Conservation (phyloP, 2,888 invertebrate genomes). For the Epinotia brunnichana region DNA sequence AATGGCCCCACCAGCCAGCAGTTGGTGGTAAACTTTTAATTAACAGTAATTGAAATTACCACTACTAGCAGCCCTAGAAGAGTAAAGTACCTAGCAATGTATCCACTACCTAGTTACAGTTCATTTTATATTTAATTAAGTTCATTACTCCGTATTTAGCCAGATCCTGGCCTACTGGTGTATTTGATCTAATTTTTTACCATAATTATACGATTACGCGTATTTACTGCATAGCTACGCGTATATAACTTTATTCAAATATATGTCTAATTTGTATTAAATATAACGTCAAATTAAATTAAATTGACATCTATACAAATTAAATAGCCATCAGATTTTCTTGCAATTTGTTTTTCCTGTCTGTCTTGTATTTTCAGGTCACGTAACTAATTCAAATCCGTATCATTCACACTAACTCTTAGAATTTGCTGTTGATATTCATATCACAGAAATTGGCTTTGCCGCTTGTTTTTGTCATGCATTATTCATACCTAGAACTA, state of each 20-base stretch:
- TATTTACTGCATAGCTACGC: neutral
- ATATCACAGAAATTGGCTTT: conserved; percentile 24
- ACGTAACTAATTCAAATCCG: conserved; percentile 12
- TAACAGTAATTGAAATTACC: conserved; percentile 15
- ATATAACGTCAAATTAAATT: neutral
- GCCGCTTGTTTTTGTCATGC: conserved; percentile 20
- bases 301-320: neutral
- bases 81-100: conserved; percentile 12
- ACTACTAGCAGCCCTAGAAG: conserved; percentile 4
- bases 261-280: neutral
- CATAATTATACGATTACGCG: conserved; percentile 28
- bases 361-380: conserved; percentile 7
- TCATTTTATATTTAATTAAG: conserved; percentile 33
- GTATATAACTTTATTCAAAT: conserved; percentile 10
- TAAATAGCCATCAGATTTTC: neutral
- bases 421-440: conserved; percentile 35
- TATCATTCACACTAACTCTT: conserved; percentile 27
- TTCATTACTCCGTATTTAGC: conserved; percentile 29
- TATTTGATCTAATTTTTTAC: conserved; percentile 35
- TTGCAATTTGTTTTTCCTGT: neutral
- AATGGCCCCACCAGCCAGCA: neutral
- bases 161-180: conserved; percentile 11
- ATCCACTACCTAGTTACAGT: conserved; percentile 14
- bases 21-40: conserved; percentile 33
- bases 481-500: conserved; percentile 31